A percentile compares a stretch with the other conserved stretches of the same genome.
Evolutionary conservation across 1,140 invertebrate species (phyloP).

Genomic region (Camponotus vicinus): DNA sequence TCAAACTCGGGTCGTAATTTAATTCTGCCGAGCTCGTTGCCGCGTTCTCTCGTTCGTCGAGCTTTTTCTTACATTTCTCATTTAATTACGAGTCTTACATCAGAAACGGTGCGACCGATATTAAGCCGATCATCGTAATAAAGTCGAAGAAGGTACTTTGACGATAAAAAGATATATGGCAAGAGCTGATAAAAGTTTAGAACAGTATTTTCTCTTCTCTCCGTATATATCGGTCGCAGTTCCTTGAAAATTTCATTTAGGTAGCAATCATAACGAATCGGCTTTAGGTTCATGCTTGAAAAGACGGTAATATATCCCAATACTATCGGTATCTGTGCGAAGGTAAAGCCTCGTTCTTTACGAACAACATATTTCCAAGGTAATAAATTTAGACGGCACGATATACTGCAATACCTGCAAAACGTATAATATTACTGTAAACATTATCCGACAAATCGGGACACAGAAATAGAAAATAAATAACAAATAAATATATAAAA

Average conservation of each 20-base stretch:
- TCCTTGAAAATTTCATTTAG: constrained; percentile 48
- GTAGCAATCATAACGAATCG: constrained; percentile 56
- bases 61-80: constrained; percentile 38
- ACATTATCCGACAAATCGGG: background rate
- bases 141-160: constrained; percentile 33
- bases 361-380: constrained; percentile 9
- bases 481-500: background rate
- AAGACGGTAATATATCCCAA: constrained; percentile 43
- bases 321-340: background rate
- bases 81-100: constrained; percentile 50
- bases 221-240: constrained; percentile 4
- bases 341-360: constrained; percentile 2
- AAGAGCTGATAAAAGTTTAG: constrained; percentile 15
- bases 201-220: constrained; percentile 28
- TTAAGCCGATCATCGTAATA: constrained; percentile 57
- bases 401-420: background rate
- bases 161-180: constrained; percentile 43
- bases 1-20: constrained; percentile 56
- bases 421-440: background rate
- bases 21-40: constrained; percentile 61
- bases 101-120: background rate
- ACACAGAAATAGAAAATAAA: background rate
- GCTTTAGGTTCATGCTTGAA: constrained; percentile 57
- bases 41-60: background rate
- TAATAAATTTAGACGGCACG: constrained; percentile 49